Base-by-base conservation (phyloP, 2,113 vertebrate species). In the Hiodon alosoides region DNA sequence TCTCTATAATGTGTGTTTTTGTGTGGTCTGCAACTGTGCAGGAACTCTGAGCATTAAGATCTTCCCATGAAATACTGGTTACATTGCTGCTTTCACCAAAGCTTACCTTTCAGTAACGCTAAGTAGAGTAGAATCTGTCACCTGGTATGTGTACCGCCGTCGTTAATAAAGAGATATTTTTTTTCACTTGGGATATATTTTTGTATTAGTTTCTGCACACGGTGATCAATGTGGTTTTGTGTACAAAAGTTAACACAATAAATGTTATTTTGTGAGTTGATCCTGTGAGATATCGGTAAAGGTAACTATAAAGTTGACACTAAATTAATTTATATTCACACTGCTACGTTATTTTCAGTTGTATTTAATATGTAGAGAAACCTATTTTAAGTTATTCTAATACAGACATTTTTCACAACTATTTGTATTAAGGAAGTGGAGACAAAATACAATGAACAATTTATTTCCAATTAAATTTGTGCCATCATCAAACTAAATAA, bases 121-220 rank as follows among this genome's bases (percentile, higher is more conserved):
- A 60, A 75, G 65, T 73, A 78, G 75, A 75, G 71, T 81, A 75
- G 67, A 65, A 73, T 76, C 79, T 76, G 67, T 73, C 54, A 72
- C 73, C 81, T 74, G 71, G 62, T 80, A 74, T 80, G 79, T 85
- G 77, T 82, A 81, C 79, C 46, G 79, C 79, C 72, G 78, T 80
- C 75, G 75, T 85, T 66, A 81, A 81, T 79, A 83, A 84, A 81
- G 79, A 83, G 78, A 83, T 83, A 82, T 84, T 85, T 85, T 74
- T 85, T 85, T 85, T 79, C 84, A 83, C 77, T 79, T 67, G 71
- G 58, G 8, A 53, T 51, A 47, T 31, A 7, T 5, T 50, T 64
- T 47, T 66, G 58, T 70, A 48, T 64, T 7, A 46, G 48, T 64
- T 8, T 64, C 52, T 69, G n/a, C 13, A 5, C 47, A 5, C 13